These are phyloP conservation scores for Scopus umbretta DNA, from an alignment of 2,113 vertebrate genomes.

Conservation along the genomic window DNA sequence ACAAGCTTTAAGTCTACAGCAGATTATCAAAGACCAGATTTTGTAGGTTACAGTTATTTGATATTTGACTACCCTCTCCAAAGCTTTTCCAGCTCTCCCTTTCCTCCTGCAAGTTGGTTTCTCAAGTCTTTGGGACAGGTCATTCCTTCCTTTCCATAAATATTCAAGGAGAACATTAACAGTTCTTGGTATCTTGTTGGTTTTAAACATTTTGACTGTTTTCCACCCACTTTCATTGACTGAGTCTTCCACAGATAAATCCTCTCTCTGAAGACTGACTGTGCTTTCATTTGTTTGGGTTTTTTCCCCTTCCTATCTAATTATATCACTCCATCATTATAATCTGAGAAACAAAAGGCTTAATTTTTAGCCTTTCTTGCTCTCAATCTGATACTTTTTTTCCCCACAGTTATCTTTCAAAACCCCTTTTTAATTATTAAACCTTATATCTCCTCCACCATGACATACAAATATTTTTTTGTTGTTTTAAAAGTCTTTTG, in stretches of 20 bases:
- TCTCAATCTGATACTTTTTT: background rate
- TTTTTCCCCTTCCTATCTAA: background rate
- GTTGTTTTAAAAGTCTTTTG: background rate
- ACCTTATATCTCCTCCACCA: background rate
- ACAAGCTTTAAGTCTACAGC: background rate
- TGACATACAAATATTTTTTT: background rate
- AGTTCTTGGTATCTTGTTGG: background rate
- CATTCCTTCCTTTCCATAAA: background rate
- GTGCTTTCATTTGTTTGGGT: background rate
- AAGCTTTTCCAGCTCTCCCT: background rate
- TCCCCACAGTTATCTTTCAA: background rate
- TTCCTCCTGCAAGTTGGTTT: background rate
- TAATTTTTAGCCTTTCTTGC: background rate
- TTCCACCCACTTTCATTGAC: background rate
- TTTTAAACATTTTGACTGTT: background rate
- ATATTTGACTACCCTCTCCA: background rate
- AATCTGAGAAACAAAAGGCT: background rate
- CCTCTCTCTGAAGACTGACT: background rate
- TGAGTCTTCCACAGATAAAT: background rate
- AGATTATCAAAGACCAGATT: background rate
- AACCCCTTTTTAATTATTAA: background rate
- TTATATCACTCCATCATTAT: background rate
- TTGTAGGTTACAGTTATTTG: background rate
- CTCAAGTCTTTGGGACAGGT: background rate
- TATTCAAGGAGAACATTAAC: background rate